Base-by-base conservation (phyloP, 2,113 vertebrate species). In the Stigmatopora nigra region DNA sequence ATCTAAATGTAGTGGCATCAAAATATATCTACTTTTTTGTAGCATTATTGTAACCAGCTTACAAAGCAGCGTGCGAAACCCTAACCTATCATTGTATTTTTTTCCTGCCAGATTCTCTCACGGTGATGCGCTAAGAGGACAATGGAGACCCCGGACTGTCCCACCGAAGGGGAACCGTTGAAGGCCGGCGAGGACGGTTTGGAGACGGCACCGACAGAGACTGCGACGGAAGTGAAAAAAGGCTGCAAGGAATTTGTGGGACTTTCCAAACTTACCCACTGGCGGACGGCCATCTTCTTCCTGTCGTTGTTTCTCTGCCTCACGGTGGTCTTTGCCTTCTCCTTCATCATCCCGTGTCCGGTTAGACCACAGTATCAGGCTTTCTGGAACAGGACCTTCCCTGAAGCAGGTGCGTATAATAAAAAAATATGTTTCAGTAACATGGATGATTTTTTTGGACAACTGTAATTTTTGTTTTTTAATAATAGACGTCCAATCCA, bases 261-360 rank as follows among this genome's bases (percentile, higher is more conserved):
- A 0, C 79, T 90, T 17, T 75, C 90, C 1, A 91, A 82, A 25
- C 79, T 94, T 41, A 92, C 92, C 2, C 90, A 90, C 0, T 94
- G 94, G 92, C 90, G 93, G 25, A 91, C 92, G 0, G 92, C 86
- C 0, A 86, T 91, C 8, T 96, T 98, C 79, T 95, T 98, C 76
- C 62, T 94, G 35, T 93, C 93, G 0, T 69, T 98, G 5, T 95
- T 95, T 58, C 56, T 93, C 53, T 95, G 95, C 77, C 91, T 98
- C 16, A 80, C 84, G 1, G 88, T 93, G 7, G 93, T 95, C 20
- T 97, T 98, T 61, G 91, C 94, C 65, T 93, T 97, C 82, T 98
- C 95, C 0, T 98, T 98, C 70, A 82, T 97, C 81, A 90, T 98
- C 71, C 94, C 94, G 0, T 98, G 95, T 80, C 95, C 95, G 0